Percentiles rank a stretch among this genome's conserved stretches.
These are phyloP conservation scores for Tigriopus japonicus DNA, from an alignment of 1,140 invertebrate species.

Conservation along the genomic window DNA sequence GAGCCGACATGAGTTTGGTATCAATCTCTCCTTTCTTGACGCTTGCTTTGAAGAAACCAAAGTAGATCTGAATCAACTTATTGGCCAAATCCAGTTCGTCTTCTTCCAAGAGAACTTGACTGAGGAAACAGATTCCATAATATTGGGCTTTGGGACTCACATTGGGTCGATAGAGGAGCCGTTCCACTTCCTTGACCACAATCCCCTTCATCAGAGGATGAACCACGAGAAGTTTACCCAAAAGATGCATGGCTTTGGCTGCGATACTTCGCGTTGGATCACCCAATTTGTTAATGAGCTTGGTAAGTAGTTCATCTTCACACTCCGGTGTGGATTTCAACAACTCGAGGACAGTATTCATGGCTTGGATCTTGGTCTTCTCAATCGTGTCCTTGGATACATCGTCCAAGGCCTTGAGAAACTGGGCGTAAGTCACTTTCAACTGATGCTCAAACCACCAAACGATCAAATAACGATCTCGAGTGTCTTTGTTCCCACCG, in stretches of 20 bases:
- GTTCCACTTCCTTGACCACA: slow-evolving; percentile 69
- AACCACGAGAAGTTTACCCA: slow-evolving; percentile 59
- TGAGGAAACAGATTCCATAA: slow-evolving; percentile 78
- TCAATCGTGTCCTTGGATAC: slow-evolving; percentile 49
- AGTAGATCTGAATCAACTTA: slow-evolving; percentile 72
- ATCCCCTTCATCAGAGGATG: slow-evolving; percentile 80
- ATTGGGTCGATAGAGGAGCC: slow-evolving; percentile 68
- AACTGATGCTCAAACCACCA: slow-evolving; percentile 65
- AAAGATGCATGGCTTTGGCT: slow-evolving; percentile 61
- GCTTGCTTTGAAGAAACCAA: slow-evolving; percentile 82
- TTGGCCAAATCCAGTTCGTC: slow-evolving; percentile 55
- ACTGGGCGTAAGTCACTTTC: slow-evolving; percentile 51
- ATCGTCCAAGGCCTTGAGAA: slow-evolving; percentile 39
- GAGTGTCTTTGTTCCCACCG: slow-evolving; percentile 25
- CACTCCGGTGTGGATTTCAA: slow-evolving; percentile 65
- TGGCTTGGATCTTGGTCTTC: slow-evolving; percentile 56
- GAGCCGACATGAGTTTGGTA: slow-evolving; percentile 70
- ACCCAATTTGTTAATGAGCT: slow-evolving; percentile 84
- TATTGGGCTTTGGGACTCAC: slow-evolving; percentile 68
- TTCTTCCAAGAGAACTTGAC: slow-evolving; percentile 46
- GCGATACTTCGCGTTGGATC: slow-evolving; percentile 73
- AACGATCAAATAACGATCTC: slow-evolving; percentile 31
- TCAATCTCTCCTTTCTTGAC: slow-evolving; percentile 75
- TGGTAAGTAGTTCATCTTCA: slow-evolving; percentile 57
- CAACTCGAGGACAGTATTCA: slow-evolving; percentile 54